A percentile compares a stretch with the other conserved stretches of the same genome.
Conservation (phyloP, 2,113 vertebrate species). For the Gnathonemus echidnorhynchus region DNA sequence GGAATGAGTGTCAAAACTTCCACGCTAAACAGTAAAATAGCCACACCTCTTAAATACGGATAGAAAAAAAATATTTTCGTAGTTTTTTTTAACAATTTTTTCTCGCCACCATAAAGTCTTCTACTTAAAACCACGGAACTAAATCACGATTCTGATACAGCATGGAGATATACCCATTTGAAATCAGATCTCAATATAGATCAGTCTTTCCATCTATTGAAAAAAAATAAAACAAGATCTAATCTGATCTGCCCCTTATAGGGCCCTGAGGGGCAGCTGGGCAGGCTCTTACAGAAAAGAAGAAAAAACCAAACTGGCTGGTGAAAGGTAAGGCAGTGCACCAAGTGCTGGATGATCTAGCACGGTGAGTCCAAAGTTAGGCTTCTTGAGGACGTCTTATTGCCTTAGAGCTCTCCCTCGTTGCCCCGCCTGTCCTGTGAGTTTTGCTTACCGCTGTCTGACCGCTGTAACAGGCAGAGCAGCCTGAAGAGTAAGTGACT, state of each 20-base stretch:
- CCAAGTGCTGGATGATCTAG: background rate
- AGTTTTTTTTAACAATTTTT: background rate
- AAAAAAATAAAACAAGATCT: background rate
- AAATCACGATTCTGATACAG: background rate
- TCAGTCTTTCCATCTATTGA: background rate
- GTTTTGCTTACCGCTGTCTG: background rate
- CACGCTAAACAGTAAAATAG: background rate
- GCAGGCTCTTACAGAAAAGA: background rate
- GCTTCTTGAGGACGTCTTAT: background rate
- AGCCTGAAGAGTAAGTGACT: slow-evolving; percentile 12
- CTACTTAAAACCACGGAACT: background rate
- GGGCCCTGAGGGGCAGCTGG: background rate
- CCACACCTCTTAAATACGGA: background rate
- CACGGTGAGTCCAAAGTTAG: background rate
- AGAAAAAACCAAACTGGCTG: background rate
- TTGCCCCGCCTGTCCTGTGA: background rate
- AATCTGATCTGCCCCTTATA: background rate
- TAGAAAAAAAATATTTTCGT: background rate
- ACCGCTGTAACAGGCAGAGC: background rate
- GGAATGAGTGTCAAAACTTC: background rate
- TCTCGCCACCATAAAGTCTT: background rate
- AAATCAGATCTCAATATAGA: background rate
- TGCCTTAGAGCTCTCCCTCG: background rate
- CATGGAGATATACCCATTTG: background rate
- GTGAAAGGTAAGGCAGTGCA: background rate